Evolutionary conservation across 2,797 vertebrate genomes (phyloP).

Genomic region (Rhodeus uyekii): DNA sequence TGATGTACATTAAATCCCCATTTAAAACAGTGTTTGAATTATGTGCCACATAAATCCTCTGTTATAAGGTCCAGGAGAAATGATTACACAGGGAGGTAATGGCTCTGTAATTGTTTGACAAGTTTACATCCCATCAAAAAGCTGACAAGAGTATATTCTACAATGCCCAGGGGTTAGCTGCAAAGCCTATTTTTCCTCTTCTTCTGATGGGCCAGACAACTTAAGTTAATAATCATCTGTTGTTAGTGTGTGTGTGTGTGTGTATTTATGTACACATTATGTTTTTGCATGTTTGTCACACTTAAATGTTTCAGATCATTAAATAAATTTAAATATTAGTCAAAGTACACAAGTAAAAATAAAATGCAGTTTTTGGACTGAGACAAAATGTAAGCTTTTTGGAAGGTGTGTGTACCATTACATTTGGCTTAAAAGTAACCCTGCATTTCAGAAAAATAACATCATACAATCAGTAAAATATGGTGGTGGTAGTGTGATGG

Average conservation of each 20-base stretch:
- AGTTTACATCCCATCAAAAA: conserved; percentile 58
- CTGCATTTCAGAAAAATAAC: too few species aligned
- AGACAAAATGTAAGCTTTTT: too few species aligned
- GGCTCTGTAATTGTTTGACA: conserved; percentile 58
- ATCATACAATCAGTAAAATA: too few species aligned
- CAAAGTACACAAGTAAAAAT: too few species aligned
- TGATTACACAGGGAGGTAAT: conserved; percentile 57
- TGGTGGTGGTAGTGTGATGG: too few species aligned
- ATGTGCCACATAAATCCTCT: conserved; percentile 64
- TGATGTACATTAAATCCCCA: conserved; percentile 70
- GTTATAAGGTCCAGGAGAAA: conserved; percentile 63
- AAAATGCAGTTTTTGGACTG: too few species aligned
- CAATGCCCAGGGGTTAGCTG: conserved; percentile 14
- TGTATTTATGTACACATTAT: too few species aligned
- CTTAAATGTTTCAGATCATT: too few species aligned
- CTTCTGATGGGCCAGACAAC: background rate
- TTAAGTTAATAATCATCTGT: background rate
- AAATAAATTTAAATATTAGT: too few species aligned
- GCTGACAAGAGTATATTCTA: conserved; percentile 44
- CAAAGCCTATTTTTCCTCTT: background rate
- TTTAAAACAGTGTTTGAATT: conserved; percentile 64
- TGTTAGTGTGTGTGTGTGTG: conserved; percentile 9
- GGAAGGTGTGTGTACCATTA: too few species aligned
- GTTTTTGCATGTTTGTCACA: too few species aligned
- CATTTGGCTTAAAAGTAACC: too few species aligned